Percentiles rank a stretch among this genome's conserved stretches.
phyloP scores from a whole-genome alignment of 2,113 vertebrate species.

The Climacteris rufus region DNA sequence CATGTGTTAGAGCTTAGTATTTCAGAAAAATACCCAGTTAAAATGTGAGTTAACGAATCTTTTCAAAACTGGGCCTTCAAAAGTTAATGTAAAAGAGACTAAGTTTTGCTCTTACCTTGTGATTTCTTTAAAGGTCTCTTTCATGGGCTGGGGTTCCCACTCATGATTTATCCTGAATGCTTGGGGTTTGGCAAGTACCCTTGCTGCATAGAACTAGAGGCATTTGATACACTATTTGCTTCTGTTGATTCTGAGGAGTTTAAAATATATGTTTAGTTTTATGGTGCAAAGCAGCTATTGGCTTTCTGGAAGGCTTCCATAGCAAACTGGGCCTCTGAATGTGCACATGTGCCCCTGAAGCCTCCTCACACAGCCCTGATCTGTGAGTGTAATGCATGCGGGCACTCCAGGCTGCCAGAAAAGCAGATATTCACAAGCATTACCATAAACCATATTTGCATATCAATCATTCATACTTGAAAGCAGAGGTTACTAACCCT shows the following conservation, averaged over 20 bases:
- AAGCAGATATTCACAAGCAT: neutral
- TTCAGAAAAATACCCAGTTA: neutral
- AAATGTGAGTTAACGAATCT: neutral
- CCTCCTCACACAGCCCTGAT: neutral
- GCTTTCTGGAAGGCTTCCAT: constrained; percentile 43
- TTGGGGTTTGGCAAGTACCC: constrained; percentile 36
- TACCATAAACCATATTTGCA: constrained; percentile 35
- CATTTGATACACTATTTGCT: neutral
- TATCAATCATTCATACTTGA: constrained; percentile 41
- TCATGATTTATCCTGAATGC: constrained; percentile 7
- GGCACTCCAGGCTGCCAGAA: neutral
- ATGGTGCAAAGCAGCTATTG: neutral
- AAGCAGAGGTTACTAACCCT: constrained; percentile 40
- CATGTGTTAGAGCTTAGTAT: neutral
- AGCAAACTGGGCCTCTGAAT: neutral
- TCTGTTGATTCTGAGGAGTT: neutral
- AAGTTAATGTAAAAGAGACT: neutral
- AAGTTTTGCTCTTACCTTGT: neutral
- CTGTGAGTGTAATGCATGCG: neutral
- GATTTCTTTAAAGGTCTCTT: constrained; percentile 31
- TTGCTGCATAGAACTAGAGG: neutral
- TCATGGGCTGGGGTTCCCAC: neutral
- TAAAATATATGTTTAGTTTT: constrained; percentile 22
- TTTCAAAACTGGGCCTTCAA: neutral
- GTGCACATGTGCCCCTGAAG: neutral